Evolutionary conservation across 1,140 invertebrate species (phyloP).

Genomic region (Cotesia typhae): DNA sequence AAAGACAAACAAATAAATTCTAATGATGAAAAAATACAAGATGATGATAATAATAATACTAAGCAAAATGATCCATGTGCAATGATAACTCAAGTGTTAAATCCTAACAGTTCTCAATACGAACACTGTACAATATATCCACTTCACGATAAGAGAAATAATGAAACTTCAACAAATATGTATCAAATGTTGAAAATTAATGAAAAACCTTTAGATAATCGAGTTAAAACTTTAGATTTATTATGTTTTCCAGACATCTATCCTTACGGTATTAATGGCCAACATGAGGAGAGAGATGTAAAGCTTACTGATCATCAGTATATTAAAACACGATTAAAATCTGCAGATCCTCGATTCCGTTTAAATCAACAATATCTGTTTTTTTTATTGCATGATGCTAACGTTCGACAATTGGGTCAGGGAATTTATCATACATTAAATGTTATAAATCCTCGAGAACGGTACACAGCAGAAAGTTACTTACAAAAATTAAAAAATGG

Average conservation of each 20-base stretch:
- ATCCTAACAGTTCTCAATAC: constrained; percentile 30
- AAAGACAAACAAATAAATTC: too few species aligned
- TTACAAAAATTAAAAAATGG: constrained; percentile 43
- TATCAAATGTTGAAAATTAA: constrained; percentile 27
- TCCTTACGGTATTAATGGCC: constrained; percentile 31
- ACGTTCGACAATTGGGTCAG: constrained; percentile 41
- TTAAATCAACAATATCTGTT: constrained; percentile 38
- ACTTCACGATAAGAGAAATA: constrained; percentile 37
- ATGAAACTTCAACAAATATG: constrained; percentile 36
- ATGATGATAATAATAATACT: background rate
- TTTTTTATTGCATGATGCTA: constrained; percentile 22
- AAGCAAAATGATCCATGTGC: background rate
- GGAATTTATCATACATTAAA: constrained; percentile 53
- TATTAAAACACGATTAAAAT: constrained; percentile 28
- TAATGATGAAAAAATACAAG: constrained; percentile 4
- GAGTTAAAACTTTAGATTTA: constrained; percentile 25
- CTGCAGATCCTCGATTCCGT: constrained; percentile 16
- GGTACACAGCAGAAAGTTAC: constrained; percentile 42
- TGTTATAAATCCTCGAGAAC: constrained; percentile 42
- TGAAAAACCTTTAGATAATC: constrained; percentile 6
- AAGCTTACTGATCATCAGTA: constrained; percentile 12
- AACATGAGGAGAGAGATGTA: constrained; percentile 14
- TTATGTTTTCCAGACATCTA: constrained; percentile 40
- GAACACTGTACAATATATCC: constrained; percentile 42
- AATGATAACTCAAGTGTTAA: constrained; percentile 33